Conservation (phyloP, 2,888 invertebrate species). For the Balanococcus diminutus region DNA sequence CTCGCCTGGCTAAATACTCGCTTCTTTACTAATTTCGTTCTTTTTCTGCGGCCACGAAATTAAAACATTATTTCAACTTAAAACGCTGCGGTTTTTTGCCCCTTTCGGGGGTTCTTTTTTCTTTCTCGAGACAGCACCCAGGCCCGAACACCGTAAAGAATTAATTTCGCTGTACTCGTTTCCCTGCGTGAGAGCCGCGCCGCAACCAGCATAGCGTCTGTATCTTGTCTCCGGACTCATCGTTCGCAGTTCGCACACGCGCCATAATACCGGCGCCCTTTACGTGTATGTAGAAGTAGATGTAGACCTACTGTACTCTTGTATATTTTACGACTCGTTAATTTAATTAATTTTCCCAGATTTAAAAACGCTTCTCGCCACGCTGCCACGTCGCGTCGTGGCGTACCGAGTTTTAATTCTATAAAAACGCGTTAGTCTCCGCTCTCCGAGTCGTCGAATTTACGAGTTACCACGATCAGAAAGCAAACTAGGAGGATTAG, state of each 20-base stretch:
- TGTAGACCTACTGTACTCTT: neutral
- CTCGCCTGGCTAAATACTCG: slow-evolving; percentile 50
- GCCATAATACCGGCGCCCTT: neutral
- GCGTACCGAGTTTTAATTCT: neutral
- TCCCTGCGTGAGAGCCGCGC: neutral
- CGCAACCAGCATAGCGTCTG: no score
- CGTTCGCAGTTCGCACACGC: neutral
- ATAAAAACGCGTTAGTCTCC: no score
- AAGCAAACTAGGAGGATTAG: no score
- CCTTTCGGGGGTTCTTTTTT: neutral
- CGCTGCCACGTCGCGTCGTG: no score
- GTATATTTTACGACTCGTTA: neutral
- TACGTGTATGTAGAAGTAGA: no score
- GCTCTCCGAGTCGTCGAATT: no score
- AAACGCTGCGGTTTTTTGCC: neutral
- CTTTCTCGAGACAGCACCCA: neutral
- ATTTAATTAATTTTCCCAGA: slow-evolving; percentile 44
- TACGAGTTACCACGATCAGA: no score
- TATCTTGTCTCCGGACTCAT: neutral
- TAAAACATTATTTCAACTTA: slow-evolving; percentile 53
- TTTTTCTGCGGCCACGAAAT: slow-evolving; percentile 49
- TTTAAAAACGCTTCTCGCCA: slow-evolving; percentile 18
- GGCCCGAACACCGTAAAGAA: neutral
- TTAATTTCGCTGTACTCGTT: neutral
- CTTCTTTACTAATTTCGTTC: slow-evolving; percentile 54